phyloP scores from a whole-genome alignment of 2,113 vertebrate species.

The Pygoscelis adeliae region DNA sequence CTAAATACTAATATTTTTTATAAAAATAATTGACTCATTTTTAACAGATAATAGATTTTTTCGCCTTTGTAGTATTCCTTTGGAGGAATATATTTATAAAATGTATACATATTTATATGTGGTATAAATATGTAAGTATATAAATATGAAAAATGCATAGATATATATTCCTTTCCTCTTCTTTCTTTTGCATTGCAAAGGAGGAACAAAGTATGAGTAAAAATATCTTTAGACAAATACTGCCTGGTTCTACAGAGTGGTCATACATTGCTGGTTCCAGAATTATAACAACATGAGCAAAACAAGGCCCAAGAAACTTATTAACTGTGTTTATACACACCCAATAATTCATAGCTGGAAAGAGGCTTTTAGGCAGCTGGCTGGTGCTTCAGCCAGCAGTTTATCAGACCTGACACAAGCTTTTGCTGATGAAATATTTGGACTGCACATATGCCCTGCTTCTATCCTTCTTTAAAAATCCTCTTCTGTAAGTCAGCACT shows the following conservation, averaged over 20 bases:
- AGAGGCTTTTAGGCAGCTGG: background rate
- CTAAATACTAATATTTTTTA: background rate
- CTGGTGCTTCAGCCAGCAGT: background rate
- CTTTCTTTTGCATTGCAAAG: slow-evolving; percentile 17
- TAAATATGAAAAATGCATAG: background rate
- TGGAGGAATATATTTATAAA: background rate
- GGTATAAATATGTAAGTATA: background rate
- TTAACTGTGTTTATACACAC: background rate
- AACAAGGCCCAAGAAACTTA: background rate
- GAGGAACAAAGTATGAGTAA: background rate
- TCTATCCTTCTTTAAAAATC: background rate
- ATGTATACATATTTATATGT: background rate
- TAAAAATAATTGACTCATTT: background rate
- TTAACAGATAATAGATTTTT: background rate
- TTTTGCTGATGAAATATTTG: background rate
- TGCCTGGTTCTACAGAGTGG: background rate
- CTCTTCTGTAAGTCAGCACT: background rate
- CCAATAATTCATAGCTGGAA: background rate
- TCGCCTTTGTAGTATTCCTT: background rate
- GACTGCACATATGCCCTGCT: background rate
- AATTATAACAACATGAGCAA: background rate
- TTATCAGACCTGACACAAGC: background rate
- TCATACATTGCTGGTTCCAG: background rate
- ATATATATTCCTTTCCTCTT: background rate
- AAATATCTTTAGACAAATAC: background rate